These are phyloP conservation scores for Zaprionus taronus DNA, from an alignment of 1,140 invertebrate genomes.

Conservation along the genomic window DNA sequence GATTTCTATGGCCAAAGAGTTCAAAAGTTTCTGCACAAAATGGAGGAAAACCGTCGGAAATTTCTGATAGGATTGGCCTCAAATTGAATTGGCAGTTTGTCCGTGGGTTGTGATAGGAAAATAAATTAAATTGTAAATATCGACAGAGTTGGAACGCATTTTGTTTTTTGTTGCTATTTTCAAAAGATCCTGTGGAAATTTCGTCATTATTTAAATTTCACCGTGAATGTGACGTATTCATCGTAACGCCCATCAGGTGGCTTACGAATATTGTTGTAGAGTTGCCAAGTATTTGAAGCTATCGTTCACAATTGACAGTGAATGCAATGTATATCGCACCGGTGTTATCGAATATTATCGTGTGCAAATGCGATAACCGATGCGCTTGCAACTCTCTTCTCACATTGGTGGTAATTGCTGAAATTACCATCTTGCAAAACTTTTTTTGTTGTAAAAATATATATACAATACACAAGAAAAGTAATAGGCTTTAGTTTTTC, in stretches of 20 bases:
- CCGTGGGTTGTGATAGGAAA: slow-evolving; percentile 32
- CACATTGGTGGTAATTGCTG: slow-evolving; percentile 56
- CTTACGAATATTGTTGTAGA: background rate
- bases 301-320: background rate
- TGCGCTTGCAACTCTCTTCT: slow-evolving; percentile 47
- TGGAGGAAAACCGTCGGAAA: slow-evolving; percentile 64
- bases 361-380: slow-evolving; percentile 26
- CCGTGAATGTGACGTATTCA: background rate
- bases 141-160: background rate
- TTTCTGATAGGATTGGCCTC: slow-evolving; percentile 55
- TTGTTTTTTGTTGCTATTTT: background rate
- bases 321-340: background rate
- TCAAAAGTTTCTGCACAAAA: slow-evolving; percentile 59
- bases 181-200: background rate
- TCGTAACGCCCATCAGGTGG: background rate
- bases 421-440: slow-evolving; percentile 56
- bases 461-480: slow-evolving; percentile 54
- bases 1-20: slow-evolving; percentile 67
- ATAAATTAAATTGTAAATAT: slow-evolving; percentile 38
- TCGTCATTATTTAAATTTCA: background rate
- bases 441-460: slow-evolving; percentile 57
- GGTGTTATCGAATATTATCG: slow-evolving; percentile 18
- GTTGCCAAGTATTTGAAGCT: background rate
- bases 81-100: slow-evolving; percentile 21
- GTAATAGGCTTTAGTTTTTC: slow-evolving; percentile 55